phyloP scores from a whole-genome alignment of 2,113 vertebrate genomes.

The Ibidorhyncha struthersii region DNA sequence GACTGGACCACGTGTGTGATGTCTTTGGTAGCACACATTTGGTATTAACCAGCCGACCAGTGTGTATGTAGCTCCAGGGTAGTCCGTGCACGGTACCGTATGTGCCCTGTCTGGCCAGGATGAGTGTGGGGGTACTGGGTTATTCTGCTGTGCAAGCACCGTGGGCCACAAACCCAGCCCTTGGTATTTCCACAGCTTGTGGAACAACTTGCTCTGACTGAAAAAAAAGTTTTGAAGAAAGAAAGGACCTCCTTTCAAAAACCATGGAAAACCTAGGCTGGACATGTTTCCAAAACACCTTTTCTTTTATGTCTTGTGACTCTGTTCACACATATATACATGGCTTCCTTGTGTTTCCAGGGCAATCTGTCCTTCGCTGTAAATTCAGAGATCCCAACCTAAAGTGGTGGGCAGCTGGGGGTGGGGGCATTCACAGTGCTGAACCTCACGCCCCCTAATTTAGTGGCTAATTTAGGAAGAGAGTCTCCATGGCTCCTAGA shows the following conservation, averaged over 20 bases:
- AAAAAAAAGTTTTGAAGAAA: neutral
- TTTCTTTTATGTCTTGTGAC: neutral
- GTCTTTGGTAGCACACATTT: neutral
- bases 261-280: neutral
- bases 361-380: neutral
- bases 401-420: neutral
- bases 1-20: neutral
- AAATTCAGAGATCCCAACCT: neutral
- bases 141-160: neutral
- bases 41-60: neutral
- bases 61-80: neutral
- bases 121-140: neutral
- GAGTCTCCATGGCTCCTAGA: neutral
- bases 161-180: neutral
- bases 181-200: neutral
- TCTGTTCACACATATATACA: neutral
- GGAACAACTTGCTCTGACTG: neutral
- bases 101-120: neutral
- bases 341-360: neutral
- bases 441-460: neutral
- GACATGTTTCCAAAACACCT: neutral
- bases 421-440: neutral
- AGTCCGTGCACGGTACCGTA: fast-evolving
- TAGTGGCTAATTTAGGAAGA: neutral
- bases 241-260: neutral